Evolutionary conservation across 2,888 invertebrate genomes (phyloP).

Genomic region (Abrostola tripartita): DNA sequence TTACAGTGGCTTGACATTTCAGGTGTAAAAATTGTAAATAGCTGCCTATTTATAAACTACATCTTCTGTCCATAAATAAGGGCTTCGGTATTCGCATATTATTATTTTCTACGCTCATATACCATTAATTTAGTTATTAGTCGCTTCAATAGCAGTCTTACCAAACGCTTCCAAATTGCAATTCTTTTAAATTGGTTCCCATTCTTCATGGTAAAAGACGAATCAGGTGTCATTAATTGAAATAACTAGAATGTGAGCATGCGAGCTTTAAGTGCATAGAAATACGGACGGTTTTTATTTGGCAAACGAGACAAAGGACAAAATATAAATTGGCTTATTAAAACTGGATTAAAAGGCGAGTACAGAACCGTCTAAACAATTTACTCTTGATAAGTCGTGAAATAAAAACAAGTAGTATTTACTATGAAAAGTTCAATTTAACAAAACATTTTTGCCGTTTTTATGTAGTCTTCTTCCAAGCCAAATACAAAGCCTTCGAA

Average conservation of each 20-base stretch:
- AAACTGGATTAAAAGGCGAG: constrained; percentile 2
- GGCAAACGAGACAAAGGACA: background rate
- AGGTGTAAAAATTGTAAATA: background rate
- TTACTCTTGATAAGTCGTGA: constrained; percentile 3
- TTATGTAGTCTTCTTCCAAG: background rate
- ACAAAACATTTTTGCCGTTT: background rate
- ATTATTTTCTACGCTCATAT: constrained; percentile 9
- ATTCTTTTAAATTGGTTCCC: constrained; percentile 58
- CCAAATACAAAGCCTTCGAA: constrained; percentile 10
- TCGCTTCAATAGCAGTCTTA: constrained; percentile 39
- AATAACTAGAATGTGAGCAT: constrained; percentile 9
- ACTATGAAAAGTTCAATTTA: background rate
- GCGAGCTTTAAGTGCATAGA: background rate
- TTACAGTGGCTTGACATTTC: constrained; percentile 1
- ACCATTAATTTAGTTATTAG: constrained; percentile 42
- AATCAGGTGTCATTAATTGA: constrained; percentile 61
- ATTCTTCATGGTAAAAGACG: constrained; percentile 55
- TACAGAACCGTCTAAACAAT: constrained; percentile 1
- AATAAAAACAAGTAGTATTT: constrained; percentile 4
- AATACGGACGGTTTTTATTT: background rate
- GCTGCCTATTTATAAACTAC: constrained; percentile 8
- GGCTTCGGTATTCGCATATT: constrained; percentile 17
- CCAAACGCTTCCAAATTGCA: constrained; percentile 56
- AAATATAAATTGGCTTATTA: constrained; percentile 3
- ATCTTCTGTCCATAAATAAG: constrained; percentile 16